These are phyloP conservation scores for Hydrochoerus hydrochaeris DNA, from an alignment of 2,113 vertebrate species.

Conservation along the genomic window DNA sequence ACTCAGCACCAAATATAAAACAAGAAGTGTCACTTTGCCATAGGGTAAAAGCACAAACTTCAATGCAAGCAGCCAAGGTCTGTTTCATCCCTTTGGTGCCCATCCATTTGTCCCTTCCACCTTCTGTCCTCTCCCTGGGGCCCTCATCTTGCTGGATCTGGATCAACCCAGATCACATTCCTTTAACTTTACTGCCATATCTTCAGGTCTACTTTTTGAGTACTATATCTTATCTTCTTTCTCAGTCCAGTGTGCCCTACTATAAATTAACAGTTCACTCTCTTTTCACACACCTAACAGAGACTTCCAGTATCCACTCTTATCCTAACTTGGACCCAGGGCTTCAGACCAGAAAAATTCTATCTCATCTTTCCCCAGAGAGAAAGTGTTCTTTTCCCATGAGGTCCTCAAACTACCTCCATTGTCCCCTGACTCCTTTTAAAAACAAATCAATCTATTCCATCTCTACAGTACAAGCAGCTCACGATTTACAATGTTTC, in stretches of 20 bases:
- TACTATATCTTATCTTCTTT: neutral
- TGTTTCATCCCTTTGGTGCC: neutral
- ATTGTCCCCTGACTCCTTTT: neutral
- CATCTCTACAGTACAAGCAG: neutral
- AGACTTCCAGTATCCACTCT: neutral
- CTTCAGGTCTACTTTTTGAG: too few species aligned
- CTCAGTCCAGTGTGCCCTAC: neutral
- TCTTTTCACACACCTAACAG: neutral
- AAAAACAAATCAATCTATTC: neutral
- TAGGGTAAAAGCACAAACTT: too few species aligned
- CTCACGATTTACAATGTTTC: neutral
- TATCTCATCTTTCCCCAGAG: neutral
- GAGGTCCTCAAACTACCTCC: neutral
- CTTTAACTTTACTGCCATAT: neutral
- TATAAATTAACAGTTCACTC: neutral
- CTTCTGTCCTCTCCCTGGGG: neutral
- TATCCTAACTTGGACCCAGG: neutral
- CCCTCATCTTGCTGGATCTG: neutral
- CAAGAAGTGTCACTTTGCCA: neutral
- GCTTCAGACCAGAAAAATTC: neutral
- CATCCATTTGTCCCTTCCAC: neutral
- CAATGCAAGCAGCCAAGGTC: neutral
- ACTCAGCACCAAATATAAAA: neutral
- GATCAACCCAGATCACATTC: neutral
- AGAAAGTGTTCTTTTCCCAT: neutral